Percentiles rank a stretch among this genome's conserved stretches.
Conservation (phyloP, 2,797 vertebrate genomes). For the Dendrocincla fuliginosa region DNA sequence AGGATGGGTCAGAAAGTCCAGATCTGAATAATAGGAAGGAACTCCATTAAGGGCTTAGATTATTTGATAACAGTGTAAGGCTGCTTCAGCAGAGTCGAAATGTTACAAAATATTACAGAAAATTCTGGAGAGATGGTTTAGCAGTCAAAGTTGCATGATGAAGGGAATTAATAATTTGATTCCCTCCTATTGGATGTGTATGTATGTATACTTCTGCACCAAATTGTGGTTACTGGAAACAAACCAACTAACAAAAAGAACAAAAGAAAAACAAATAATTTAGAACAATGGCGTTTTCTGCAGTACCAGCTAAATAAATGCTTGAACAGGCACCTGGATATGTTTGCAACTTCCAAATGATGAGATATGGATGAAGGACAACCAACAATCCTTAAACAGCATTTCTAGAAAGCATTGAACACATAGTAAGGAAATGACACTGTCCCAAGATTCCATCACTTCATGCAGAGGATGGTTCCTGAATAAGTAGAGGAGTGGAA, state of each 20-base stretch:
- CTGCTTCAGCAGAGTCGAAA: background rate
- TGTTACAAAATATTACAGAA: background rate
- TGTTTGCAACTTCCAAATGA: background rate
- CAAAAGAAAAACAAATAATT: constrained; percentile 5
- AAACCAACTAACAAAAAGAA: constrained; percentile 16
- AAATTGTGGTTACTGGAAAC: constrained; percentile 10
- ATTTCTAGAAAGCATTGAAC: background rate
- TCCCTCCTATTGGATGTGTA: background rate
- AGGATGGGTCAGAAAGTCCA: background rate
- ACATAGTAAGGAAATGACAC: background rate
- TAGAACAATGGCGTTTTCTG: background rate
- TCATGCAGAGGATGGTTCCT: background rate
- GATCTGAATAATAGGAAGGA: constrained; percentile 42
- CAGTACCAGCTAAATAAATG: background rate
- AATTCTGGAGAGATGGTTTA: background rate
- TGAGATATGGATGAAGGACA: background rate
- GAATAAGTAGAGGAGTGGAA: background rate
- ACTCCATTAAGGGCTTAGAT: background rate
- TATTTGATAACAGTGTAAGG: background rate
- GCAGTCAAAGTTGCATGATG: background rate
- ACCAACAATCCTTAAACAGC: background rate
- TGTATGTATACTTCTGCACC: background rate
- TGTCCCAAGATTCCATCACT: background rate
- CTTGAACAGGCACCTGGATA: background rate
- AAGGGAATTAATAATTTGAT: background rate